Conservation (phyloP, 2,888 invertebrate species). For the Neria commutata region DNA sequence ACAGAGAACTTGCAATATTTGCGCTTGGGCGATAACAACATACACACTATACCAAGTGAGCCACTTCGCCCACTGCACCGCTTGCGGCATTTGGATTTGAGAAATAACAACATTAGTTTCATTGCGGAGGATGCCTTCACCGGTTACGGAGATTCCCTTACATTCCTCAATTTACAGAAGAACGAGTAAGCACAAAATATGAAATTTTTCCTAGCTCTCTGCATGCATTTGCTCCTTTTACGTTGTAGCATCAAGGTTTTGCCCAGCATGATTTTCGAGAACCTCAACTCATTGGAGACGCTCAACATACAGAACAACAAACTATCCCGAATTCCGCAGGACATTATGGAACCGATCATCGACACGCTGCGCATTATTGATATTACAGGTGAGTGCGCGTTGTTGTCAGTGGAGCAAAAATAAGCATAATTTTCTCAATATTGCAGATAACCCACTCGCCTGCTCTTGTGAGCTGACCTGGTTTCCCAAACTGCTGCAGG, state of each 20-base stretch:
- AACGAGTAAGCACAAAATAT: slow-evolving; percentile 74
- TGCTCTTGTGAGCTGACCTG: slow-evolving; percentile 89
- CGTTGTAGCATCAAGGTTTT: slow-evolving; percentile 76
- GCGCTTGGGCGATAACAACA: slow-evolving; percentile 85
- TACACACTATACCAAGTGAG: slow-evolving; percentile 83
- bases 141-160: slow-evolving; percentile 87
- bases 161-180: slow-evolving; percentile 90
- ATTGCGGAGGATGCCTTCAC: slow-evolving; percentile 86
- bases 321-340: slow-evolving; percentile 80
- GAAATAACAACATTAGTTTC: slow-evolving; percentile 84
- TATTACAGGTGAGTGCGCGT: slow-evolving; percentile 80
- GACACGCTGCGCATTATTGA: slow-evolving; percentile 87
- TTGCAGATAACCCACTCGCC: slow-evolving; percentile 82
- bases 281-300: slow-evolving; percentile 87
- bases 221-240: slow-evolving; percentile 8
- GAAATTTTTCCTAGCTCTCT: neutral
- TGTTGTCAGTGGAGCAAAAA: neutral
- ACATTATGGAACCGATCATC: slow-evolving; percentile 86
- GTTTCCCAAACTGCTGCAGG: slow-evolving; percentile 83
- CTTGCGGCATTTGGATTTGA: slow-evolving; percentile 84
- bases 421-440: neutral
- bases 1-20: slow-evolving; percentile 89
- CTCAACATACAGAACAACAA: slow-evolving; percentile 89
- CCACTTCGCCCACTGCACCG: slow-evolving; percentile 83
- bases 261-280: slow-evolving; percentile 84